phyloP scores from a whole-genome alignment of 2,888 invertebrate species.

The Coelopa pilipes region DNA sequence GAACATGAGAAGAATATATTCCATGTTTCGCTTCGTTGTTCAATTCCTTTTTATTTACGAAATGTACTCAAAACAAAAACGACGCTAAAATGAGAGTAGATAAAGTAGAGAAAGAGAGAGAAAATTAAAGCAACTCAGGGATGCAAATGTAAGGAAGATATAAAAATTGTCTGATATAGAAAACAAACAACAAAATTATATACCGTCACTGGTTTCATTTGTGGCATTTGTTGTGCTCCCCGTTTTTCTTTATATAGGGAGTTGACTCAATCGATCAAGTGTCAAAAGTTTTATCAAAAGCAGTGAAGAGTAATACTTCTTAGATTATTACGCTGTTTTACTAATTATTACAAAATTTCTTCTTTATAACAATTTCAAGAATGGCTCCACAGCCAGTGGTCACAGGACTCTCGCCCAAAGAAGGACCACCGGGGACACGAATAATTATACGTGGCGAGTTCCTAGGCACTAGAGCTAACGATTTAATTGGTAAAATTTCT shows the following conservation, averaged over 20 bases:
- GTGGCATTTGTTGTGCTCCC: not conserved
- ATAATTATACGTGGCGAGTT: slow-evolving; percentile 96
- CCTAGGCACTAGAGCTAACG: slow-evolving; percentile 85
- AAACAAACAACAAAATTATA: no score
- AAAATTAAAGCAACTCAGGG: no score
- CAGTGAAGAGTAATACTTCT: not conserved
- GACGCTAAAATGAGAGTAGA: not conserved
- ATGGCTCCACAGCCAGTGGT: slow-evolving; percentile 75
- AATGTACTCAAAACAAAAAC: slow-evolving; percentile 1
- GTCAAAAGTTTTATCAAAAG: not conserved
- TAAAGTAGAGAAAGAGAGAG: no score
- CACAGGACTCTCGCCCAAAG: slow-evolving; percentile 97
- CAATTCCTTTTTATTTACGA: slow-evolving; percentile 22
- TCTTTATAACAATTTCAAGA: not conserved
- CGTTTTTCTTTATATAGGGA: not conserved
- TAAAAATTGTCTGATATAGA: no score
- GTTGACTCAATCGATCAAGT: not conserved
- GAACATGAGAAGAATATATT: not conserved
- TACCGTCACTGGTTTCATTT: not conserved
- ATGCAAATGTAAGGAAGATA: no score
- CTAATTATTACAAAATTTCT: not conserved
- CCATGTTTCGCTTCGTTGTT: not conserved
- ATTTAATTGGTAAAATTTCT: slow-evolving; percentile 78
- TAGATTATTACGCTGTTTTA: not conserved
- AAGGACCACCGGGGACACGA: slow-evolving; percentile 96